These are phyloP conservation scores for Lottia gigantea DNA, from an alignment of 2,888 invertebrate species.

Conservation along the genomic window DNA sequence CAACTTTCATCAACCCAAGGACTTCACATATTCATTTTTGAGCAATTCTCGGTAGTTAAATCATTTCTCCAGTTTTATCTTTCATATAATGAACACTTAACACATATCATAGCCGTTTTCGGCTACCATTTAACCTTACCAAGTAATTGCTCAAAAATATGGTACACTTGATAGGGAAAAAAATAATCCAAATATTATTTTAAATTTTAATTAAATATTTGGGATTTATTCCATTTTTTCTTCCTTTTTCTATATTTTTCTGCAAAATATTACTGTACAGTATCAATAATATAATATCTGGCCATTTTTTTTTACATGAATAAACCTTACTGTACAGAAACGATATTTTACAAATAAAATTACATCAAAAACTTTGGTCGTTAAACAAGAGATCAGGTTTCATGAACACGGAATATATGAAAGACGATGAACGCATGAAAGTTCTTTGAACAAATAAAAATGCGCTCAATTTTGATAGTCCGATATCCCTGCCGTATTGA, in stretches of 20 bases:
- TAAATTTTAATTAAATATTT: conserved; percentile 21
- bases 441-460: conserved; percentile 8
- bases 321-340: conserved; percentile 18
- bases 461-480: background rate
- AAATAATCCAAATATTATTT: conserved; percentile 16
- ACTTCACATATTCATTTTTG: too few species aligned
- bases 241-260: conserved; percentile 19
- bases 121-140: too few species aligned
- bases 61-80: too few species aligned
- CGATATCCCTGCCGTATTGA: conserved; percentile 5
- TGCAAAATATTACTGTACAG: conserved; percentile 22
- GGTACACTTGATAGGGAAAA: background rate
- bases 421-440: conserved; percentile 18
- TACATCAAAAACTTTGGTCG: conserved; percentile 26
- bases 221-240: conserved; percentile 26
- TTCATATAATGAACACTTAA: too few species aligned
- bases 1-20: too few species aligned
- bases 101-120: too few species aligned
- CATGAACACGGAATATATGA: conserved; percentile 21
- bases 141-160: too few species aligned
- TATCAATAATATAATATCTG: conserved; percentile 2
- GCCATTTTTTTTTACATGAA: conserved; percentile 17
- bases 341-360: conserved; percentile 23
- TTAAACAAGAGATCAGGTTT: conserved; percentile 23
- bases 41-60: too few species aligned